Percentiles rank a stretch among this genome's conserved stretches.
Conservation (phyloP, 2,888 invertebrate genomes). For the Netelia melanura region DNA sequence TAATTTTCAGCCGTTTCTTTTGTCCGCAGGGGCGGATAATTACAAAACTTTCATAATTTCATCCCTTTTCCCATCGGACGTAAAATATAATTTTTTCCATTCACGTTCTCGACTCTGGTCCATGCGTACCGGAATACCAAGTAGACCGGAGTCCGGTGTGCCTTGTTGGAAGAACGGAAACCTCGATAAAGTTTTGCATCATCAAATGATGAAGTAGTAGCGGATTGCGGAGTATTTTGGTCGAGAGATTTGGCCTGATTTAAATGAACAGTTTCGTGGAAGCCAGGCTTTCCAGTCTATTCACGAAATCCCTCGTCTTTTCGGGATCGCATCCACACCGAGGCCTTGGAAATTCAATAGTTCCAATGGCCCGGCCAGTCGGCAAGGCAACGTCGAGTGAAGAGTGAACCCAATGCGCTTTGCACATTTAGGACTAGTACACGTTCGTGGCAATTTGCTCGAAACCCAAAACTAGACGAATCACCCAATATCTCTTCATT, state of each 20-base stretch:
- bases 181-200: neutral
- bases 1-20: neutral
- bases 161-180: neutral
- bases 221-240: conserved; percentile 15
- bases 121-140: neutral
- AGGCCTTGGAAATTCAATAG: conserved; percentile 33
- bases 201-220: neutral
- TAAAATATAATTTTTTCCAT: neutral
- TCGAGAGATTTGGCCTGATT: conserved; percentile 24
- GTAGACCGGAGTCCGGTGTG: neutral
- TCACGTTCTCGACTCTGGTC: neutral
- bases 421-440: neutral
- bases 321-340: conserved; percentile 1
- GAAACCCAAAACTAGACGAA: neutral
- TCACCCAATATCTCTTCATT: neutral
- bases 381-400: conserved; percentile 5
- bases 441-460: neutral
- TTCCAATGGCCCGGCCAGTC: conserved; percentile 8
- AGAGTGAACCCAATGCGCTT: neutral
- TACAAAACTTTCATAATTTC: neutral
- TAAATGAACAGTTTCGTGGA: conserved; percentile 24
- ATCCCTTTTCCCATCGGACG: neutral
- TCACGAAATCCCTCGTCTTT: conserved; percentile 43
- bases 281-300: conserved; percentile 47
- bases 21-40: neutral